Base-by-base conservation (phyloP, 2,113 vertebrate species). In the Zosterops japonicus region DNA sequence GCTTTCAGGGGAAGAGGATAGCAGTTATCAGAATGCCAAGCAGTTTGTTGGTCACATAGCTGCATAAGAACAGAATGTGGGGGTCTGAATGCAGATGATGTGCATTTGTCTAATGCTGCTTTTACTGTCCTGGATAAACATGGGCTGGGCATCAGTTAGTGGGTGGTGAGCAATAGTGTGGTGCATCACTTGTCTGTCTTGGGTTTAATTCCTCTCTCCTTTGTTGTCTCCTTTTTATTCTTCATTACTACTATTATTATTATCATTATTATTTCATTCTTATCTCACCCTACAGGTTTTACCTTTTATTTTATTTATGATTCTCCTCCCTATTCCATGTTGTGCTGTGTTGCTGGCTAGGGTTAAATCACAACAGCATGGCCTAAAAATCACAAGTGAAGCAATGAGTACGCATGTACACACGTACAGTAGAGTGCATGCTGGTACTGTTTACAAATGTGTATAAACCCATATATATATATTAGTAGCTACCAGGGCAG, bases 341-440 rank as follows among this genome's bases (percentile, higher is more conserved):
- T 22, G 31, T 72, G 36, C 25, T 50, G 47, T 49, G 21, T 57
- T 88, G 25, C 50, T 80, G 42, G 22, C 31, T 36, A 41, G 67
- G 35, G 35, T 72, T 36, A 65, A 65, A 72, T 35, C 35, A 50
- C 35, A 64, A 12, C 21, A 65, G 27, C 20, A 14, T 27, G 44
- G 35, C 36, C 12, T 56, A 17, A 52, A 79, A 89, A 64, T 44
- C 59, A 28, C 46, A 61, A 36, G 19, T 69, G 59, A 22, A 60
- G 59, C 36, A 19, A 50, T 29, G 14, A 60, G 14, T 36, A 20
- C 18, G 7, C 13, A 6, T 17, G 4, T 44, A n/a, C 16, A 33
- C 50, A 36, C 8, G 19, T n/a, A 10, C 4, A 78, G 23, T 10
- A 53, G 12, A 1, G 0, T 47, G 16, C 1, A 1, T 53, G 23